Conservation (phyloP, 2,888 invertebrate species). For the Hartigia nigra region DNA sequence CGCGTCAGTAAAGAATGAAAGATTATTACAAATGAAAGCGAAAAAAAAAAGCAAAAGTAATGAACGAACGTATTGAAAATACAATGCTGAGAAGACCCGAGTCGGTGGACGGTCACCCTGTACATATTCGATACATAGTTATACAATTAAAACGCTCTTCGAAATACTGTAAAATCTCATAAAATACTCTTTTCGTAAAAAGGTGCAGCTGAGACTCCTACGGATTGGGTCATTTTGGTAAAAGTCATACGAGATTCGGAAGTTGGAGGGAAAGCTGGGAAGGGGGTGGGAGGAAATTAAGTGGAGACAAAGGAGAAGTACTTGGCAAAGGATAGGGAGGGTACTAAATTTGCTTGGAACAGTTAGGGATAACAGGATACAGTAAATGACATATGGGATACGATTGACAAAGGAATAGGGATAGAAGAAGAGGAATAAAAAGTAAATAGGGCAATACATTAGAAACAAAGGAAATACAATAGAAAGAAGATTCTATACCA, state of each 20-base stretch:
- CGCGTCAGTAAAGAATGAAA: neutral
- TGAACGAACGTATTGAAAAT: neutral
- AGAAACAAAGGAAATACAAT: neutral
- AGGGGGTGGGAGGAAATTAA: neutral
- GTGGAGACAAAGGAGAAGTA: constrained; percentile 16
- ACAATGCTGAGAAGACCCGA: constrained; percentile 41
- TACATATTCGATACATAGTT: constrained; percentile 60
- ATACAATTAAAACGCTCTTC: constrained; percentile 62
- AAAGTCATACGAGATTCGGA: constrained; percentile 29
- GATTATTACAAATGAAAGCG: neutral
- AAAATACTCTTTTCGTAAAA: constrained; percentile 63
- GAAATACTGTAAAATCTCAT: constrained; percentile 66
- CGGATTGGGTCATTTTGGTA: constrained; percentile 31
- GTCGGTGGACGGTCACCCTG: constrained; percentile 60
- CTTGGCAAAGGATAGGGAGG: neutral
- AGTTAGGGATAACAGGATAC: neutral
- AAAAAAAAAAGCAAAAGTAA: neutral
- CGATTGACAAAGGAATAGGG: neutral
- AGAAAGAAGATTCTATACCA: neutral
- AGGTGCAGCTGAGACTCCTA: constrained; percentile 45
- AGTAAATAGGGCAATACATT: neutral
- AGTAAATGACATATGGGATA: neutral
- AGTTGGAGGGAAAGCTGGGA: neutral
- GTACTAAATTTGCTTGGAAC: neutral
- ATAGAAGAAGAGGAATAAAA: neutral